Conservation (phyloP, 2,888 invertebrate species). For the Diadegma fenestrale region DNA sequence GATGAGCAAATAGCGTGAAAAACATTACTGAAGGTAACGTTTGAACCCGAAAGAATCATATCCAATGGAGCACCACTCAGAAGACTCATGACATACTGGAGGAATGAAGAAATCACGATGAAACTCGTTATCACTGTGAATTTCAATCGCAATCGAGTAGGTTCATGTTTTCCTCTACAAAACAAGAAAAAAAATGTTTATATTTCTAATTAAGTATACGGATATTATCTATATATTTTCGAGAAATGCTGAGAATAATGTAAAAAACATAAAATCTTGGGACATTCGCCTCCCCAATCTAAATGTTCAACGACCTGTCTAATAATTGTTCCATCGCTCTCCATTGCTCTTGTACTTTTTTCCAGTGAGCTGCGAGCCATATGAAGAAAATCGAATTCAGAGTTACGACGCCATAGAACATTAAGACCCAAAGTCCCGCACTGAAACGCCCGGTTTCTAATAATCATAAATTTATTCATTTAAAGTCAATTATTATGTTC, state of each 20-base stretch:
- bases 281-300: background rate
- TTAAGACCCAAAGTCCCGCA: constrained; percentile 80
- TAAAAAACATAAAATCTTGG: background rate
- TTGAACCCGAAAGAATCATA: constrained; percentile 64
- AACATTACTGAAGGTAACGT: constrained; percentile 75
- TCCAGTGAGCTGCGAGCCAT: constrained; percentile 81
- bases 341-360: constrained; percentile 80
- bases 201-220: background rate
- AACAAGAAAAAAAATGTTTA: background rate
- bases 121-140: constrained; percentile 73
- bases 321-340: constrained; percentile 80
- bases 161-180: constrained; percentile 73
- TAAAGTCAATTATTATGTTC: background rate
- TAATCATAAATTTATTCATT: background rate
- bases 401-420: constrained; percentile 82
- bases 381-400: constrained; percentile 79
- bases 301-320: constrained; percentile 74
- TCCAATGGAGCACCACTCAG: constrained; percentile 72
- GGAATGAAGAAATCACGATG: constrained; percentile 77
- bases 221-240: no score
- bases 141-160: constrained; percentile 78
- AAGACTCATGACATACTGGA: constrained; percentile 81
- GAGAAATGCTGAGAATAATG: background rate
- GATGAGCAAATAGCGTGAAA: constrained; percentile 74
- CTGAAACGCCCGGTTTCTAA: constrained; percentile 67